Evolutionary conservation across 2,888 invertebrate genomes (phyloP).

Genomic region (Cheilosia vernalis): DNA sequence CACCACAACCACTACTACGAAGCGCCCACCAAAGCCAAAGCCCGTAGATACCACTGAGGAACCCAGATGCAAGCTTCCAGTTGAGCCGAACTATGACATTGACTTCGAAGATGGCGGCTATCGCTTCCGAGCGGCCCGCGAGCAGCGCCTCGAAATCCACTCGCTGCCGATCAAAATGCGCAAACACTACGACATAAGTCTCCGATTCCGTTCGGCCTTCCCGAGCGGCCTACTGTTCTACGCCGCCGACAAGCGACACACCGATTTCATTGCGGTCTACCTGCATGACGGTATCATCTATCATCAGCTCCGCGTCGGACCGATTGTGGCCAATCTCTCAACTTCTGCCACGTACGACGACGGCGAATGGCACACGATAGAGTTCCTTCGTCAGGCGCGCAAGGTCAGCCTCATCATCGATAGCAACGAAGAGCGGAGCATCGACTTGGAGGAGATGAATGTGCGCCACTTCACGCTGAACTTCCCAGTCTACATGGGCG

Average conservation of each 20-base stretch:
- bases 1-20: constrained; percentile 77
- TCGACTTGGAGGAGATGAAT: constrained; percentile 86
- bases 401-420: constrained; percentile 85
- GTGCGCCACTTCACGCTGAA: constrained; percentile 85
- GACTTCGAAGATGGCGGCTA: constrained; percentile 80
- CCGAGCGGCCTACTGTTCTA: constrained; percentile 94
- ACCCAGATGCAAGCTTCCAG: constrained; percentile 80
- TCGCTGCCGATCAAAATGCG: constrained; percentile 86
- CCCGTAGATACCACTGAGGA: constrained; percentile 78
- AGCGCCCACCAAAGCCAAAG: constrained; percentile 62
- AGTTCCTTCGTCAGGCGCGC: constrained; percentile 86
- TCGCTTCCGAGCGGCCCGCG: constrained; percentile 84
- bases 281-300: constrained; percentile 90
- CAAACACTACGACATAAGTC: constrained; percentile 88
- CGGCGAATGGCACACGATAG: constrained; percentile 91
- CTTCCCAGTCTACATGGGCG: constrained; percentile 92
- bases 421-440: constrained; percentile 75
- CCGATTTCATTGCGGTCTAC: constrained; percentile 90
- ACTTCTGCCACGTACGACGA: constrained; percentile 87
- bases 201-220: constrained; percentile 89
- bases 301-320: constrained; percentile 86
- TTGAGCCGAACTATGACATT: constrained; percentile 81
- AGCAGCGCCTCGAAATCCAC: constrained; percentile 89
- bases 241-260: constrained; percentile 86
- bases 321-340: constrained; percentile 85